phyloP scores from a whole-genome alignment of 2,797 vertebrate genomes.

The Chloroceryle amazona region DNA sequence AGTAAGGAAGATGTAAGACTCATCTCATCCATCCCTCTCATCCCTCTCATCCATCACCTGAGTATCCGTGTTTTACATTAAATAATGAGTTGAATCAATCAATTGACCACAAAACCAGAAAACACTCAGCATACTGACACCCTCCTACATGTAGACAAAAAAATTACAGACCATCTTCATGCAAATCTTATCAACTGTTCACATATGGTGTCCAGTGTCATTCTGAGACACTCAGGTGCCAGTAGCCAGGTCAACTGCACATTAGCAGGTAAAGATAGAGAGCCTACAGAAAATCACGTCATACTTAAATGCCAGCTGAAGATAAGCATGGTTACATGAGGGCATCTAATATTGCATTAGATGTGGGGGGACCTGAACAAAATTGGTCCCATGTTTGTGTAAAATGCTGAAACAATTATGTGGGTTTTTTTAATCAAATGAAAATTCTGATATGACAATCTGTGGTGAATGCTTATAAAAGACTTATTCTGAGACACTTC shows the following conservation, averaged over 20 bases:
- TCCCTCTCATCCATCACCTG: not conserved
- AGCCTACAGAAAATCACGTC: not conserved
- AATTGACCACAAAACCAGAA: not conserved
- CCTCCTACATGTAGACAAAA: not conserved
- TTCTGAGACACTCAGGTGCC: not conserved
- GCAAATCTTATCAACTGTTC: not conserved
- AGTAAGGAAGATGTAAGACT: not conserved
- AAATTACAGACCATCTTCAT: not conserved
- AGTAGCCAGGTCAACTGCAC: not conserved
- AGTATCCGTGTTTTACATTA: not conserved
- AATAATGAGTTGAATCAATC: not conserved
- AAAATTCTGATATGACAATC: slow-evolving; percentile 16
- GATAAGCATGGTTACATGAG: not conserved
- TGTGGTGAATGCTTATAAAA: slow-evolving; percentile 28
- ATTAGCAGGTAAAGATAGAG: not conserved
- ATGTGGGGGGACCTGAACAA: not conserved
- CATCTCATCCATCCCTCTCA: too few species aligned
- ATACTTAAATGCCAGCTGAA: not conserved
- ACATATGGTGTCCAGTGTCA: not conserved
- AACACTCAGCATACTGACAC: not conserved
- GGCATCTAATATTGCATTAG: not conserved
- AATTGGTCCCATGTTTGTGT: not conserved
- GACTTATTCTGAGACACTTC: slow-evolving; percentile 41
- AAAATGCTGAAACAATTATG: not conserved
- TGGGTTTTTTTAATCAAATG: slow-evolving; percentile 3